Conservation (phyloP, 2,797 vertebrate genomes). For the Picus viridis region DNA sequence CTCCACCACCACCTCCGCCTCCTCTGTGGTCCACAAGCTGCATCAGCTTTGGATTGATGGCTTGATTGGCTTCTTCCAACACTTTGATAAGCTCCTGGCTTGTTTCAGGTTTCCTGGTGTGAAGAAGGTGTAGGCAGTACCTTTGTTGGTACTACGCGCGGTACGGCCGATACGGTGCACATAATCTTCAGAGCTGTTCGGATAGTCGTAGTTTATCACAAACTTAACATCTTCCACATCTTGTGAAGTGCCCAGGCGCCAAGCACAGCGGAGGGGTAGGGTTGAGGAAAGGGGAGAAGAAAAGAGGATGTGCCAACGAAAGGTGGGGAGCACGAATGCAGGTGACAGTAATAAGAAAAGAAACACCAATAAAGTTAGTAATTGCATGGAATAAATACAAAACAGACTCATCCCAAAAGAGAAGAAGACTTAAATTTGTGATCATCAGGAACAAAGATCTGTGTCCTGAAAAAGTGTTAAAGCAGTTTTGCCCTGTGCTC, state of each 20-base stretch:
- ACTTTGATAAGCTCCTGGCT: constrained; percentile 95
- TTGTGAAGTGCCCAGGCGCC: constrained; percentile 73
- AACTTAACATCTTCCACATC: constrained; percentile 99
- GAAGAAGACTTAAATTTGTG: constrained; percentile 64
- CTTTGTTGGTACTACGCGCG: constrained; percentile 97
- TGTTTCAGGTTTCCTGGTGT: constrained; percentile 96
- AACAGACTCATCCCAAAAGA: constrained; percentile 85
- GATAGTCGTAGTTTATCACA: constrained; percentile 99
- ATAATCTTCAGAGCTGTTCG: constrained; percentile 97
- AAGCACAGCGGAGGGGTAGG: constrained; percentile 74
- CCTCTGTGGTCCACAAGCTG: constrained; percentile 93
- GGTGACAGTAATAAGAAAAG: constrained; percentile 84
- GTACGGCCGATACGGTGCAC: constrained; percentile 98
- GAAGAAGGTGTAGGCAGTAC: constrained; percentile 99
- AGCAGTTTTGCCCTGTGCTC: constrained; percentile 51
- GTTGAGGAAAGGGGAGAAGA: constrained; percentile 78
- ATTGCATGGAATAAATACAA: constrained; percentile 71
- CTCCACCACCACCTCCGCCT: constrained; percentile 88
- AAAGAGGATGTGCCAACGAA: constrained; percentile 82
- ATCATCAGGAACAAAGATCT: constrained; percentile 5
- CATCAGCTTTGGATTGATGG: constrained; percentile 96
- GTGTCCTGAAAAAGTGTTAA: background rate
- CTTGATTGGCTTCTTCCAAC: constrained; percentile 94
- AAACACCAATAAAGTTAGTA: constrained; percentile 72
- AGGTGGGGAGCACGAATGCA: constrained; percentile 83